These are phyloP conservation scores for Plemyria rubiginata DNA, from an alignment of 2,888 invertebrate species.

Conservation along the genomic window DNA sequence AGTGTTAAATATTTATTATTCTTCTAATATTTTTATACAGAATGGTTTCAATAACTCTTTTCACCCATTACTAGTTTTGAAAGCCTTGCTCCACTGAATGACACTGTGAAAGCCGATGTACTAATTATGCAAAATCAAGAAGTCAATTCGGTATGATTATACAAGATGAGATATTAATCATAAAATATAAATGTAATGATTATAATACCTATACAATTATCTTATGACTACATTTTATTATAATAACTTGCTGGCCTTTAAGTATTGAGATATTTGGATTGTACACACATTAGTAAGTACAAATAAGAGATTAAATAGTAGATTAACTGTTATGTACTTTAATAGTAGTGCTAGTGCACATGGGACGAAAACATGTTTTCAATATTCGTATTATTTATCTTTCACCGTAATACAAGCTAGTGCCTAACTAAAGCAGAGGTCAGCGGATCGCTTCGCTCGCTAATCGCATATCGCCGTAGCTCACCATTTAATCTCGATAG, in stretches of 20 bases:
- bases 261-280: conserved; percentile 51
- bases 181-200: conserved; percentile 36
- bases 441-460: background rate
- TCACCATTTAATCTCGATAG: background rate
- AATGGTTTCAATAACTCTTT: background rate
- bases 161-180: conserved; percentile 51
- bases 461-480: too few relatives aligned
- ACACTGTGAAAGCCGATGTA: conserved; percentile 21
- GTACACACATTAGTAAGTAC: conserved; percentile 45
- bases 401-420: background rate
- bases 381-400: conserved; percentile 5
- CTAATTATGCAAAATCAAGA: conserved; percentile 17
- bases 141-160: conserved; percentile 55
- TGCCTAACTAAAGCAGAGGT: background rate
- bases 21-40: background rate
- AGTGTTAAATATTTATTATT: too few relatives aligned
- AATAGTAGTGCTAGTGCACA: conserved; percentile 27
- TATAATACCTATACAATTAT: conserved; percentile 16
- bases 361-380: conserved; percentile 8
- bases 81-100: background rate
- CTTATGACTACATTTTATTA: conserved; percentile 27
- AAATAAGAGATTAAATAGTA: conserved; percentile 29
- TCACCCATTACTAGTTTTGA: background rate
- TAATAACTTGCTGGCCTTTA: conserved; percentile 67
- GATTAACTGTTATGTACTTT: conserved; percentile 24